Base-by-base conservation (phyloP, 2,888 invertebrate species). In the Drosophila picticornis region DNA sequence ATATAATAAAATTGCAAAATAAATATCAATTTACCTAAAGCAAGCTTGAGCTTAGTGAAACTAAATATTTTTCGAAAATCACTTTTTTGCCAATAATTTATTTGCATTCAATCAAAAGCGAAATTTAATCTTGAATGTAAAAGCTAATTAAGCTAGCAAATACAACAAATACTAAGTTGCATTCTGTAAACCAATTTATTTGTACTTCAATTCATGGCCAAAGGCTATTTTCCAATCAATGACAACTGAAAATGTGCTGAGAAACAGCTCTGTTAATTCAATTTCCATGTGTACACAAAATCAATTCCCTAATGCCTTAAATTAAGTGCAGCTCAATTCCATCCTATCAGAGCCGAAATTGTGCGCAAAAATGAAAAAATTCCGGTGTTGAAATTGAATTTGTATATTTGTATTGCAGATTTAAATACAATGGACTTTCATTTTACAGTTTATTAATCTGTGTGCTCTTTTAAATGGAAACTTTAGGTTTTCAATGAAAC, bases 401-500 rank as follows among this genome's bases (percentile, higher is more conserved):
- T 9, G 25, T 46, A 4, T 51, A n/a, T 51, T 29, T 51, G 29
- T 51, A 29, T 19, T 29, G 29, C 16, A 43, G 7, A 43, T 31
- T 6, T 31, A 16, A 51, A 11, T 13, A 51, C 27, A 29, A 6
- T 13, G n/a, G 7, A 2, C n/a, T 38, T 36, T 25, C 10, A 27
- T 25, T 36, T 38, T 27, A 19, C n/a, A 7, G 38, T 31, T 27
- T 52, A 29, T 16, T 52, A 51, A 34, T 36, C 29, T 36, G 9
- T 25, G 25, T 13, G 13, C 7, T 27, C 6, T n/a, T 62, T 31
- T 25, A 48, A 58, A 32, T 56, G 46, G 25, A 53, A 59, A 57
- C 76, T 75, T 61, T 57, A 62, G 61, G 66, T 65, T 70, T 67
- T 61, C 59, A 68, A 73, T 59, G 34, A 31, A 60, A 60, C 51